A percentile compares a stretch with the other conserved stretches of the same genome.
These are phyloP conservation scores for Gymnoscopelus braueri DNA, from an alignment of 2,797 vertebrate genomes.

Conservation along the genomic window DNA sequence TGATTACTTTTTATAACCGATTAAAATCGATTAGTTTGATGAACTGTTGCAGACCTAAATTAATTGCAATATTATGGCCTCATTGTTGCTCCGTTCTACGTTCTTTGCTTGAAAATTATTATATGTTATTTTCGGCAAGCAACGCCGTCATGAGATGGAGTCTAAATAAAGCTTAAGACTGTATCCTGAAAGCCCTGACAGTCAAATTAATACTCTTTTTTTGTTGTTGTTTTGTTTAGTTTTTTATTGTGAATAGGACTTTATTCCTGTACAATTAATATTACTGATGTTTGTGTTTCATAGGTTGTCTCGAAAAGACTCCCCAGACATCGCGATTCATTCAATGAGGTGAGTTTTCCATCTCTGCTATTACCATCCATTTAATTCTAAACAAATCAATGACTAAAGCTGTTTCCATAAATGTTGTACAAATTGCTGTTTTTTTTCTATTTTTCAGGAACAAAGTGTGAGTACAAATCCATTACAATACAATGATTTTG, in stretches of 20 bases:
- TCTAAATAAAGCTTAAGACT: too few species aligned
- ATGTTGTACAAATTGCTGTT: constrained; percentile 20
- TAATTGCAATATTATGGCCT: too few species aligned
- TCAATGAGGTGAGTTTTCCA: constrained; percentile 68
- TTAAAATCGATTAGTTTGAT: too few species aligned
- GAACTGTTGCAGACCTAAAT: too few species aligned
- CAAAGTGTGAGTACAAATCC: constrained; percentile 75
- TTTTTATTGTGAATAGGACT: neutral
- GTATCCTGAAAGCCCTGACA: too few species aligned
- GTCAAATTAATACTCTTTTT: neutral
- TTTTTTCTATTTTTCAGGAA: constrained; percentile 56
- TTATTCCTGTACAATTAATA: neutral
- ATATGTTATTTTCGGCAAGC: too few species aligned
- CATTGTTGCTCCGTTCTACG: too few species aligned
- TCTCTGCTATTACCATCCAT: neutral
- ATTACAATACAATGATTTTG: neutral
- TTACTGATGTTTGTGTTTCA: constrained; percentile 1
- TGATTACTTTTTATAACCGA: too few species aligned
- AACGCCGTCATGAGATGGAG: too few species aligned
- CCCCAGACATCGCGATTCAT: constrained; percentile 74
- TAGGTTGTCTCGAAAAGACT: constrained; percentile 62
- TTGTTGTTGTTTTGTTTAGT: neutral
- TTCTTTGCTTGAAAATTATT: too few species aligned
- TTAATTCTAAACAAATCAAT: neutral
- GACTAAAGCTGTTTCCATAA: constrained; percentile 1